Conservation (phyloP, 2,888 invertebrate species). For the Ochlodes sylvanus region DNA sequence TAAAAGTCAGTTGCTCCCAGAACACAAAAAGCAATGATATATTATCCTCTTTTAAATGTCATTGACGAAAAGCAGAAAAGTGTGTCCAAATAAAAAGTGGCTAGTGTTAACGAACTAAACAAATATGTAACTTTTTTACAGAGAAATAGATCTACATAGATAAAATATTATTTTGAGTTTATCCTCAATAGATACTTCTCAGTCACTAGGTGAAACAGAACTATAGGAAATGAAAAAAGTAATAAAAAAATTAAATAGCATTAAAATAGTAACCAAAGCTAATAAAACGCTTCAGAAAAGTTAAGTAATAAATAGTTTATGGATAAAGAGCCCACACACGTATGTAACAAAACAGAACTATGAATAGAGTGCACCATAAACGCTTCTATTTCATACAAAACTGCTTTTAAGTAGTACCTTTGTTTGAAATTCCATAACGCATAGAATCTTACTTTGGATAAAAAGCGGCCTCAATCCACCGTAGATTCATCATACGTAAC, state of each 20-base stretch:
- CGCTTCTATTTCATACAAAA: constrained; percentile 30
- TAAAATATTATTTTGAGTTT: too few relatives aligned
- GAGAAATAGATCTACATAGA: too few relatives aligned
- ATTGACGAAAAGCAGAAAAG: too few relatives aligned
- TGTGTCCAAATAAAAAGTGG: too few relatives aligned
- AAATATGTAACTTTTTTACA: too few relatives aligned
- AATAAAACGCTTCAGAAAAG: neutral
- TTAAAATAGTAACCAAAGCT: constrained; percentile 29
- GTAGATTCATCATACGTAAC: constrained; percentile 36
- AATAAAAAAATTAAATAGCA: constrained; percentile 15
- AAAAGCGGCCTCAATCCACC: constrained; percentile 32
- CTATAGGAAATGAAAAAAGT: neutral
- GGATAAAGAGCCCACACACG: constrained; percentile 23
- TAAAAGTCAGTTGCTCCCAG: too few relatives aligned
- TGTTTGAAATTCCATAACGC: constrained; percentile 37
- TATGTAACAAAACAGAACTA: constrained; percentile 7
- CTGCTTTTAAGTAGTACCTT: constrained; percentile 35
- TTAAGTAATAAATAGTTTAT: neutral
- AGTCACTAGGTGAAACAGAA: neutral
- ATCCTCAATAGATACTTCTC: too few relatives aligned
- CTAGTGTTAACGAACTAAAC: too few relatives aligned
- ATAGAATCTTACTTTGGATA: constrained; percentile 35
- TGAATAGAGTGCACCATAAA: constrained; percentile 21
- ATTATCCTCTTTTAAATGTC: too few relatives aligned
- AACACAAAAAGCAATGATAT: too few relatives aligned